Evolutionary conservation across 2,113 vertebrate species (phyloP).

Genomic region (Leptosomus discolor): DNA sequence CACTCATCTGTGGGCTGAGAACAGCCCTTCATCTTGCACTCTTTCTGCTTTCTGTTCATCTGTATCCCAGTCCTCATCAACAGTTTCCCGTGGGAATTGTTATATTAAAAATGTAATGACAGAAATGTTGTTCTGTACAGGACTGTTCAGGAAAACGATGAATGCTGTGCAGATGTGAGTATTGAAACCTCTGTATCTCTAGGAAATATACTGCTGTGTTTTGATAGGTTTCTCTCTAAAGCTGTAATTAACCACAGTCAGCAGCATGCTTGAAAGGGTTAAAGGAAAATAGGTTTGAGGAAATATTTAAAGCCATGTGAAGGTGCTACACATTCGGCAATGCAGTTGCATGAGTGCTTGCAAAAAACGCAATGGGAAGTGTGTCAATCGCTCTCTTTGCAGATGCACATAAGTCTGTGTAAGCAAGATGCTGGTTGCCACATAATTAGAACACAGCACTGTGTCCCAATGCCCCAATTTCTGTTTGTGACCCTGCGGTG

Average conservation of each 20-base stretch:
- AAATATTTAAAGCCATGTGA: neutral
- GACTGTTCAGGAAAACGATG: neutral
- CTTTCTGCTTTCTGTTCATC: neutral
- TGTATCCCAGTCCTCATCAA: neutral
- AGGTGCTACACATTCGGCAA: neutral
- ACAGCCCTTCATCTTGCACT: neutral
- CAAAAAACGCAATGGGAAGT: neutral
- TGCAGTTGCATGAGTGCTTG: neutral
- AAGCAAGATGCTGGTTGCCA: constrained; percentile 7
- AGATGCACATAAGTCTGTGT: neutral
- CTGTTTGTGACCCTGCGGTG: neutral
- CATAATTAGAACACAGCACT: neutral
- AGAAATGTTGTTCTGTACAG: constrained; percentile 11
- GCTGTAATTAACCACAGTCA: neutral
- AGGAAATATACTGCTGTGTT: neutral
- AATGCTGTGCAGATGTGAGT: neutral
- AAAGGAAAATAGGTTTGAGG: neutral
- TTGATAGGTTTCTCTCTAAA: neutral
- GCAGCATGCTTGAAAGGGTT: constrained; percentile 8
- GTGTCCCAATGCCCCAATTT: neutral
- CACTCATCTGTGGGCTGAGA: neutral
- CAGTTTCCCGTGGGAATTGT: neutral
- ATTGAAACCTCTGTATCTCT: neutral
- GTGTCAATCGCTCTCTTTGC: constrained; percentile 12
- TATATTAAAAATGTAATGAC: constrained; percentile 46